Conservation (phyloP, 2,888 invertebrate genomes). For the Cheilosia soror region DNA sequence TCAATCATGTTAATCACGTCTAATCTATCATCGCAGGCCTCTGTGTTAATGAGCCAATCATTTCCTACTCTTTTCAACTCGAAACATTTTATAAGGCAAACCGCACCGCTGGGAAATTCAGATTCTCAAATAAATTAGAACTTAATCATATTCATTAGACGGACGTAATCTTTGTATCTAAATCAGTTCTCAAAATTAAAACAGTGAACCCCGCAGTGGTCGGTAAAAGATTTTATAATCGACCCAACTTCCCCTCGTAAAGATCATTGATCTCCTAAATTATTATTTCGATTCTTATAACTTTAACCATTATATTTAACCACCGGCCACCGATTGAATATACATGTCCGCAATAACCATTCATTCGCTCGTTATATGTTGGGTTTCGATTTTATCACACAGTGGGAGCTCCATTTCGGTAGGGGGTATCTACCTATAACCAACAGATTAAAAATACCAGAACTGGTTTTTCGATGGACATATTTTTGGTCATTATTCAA, state of each 20-base stretch:
- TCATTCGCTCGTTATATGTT: conserved; percentile 55
- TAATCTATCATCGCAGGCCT: conserved; percentile 5
- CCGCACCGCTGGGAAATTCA: conserved; percentile 3
- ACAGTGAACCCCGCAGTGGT: conserved; percentile 12
- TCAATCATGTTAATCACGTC: not conserved
- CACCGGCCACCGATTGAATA: conserved; percentile 18
- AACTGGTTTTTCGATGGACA: not conserved
- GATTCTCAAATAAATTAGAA: conserved; percentile 37
- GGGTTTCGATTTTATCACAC: conserved; percentile 49
- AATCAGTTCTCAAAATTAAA: conserved; percentile 17
- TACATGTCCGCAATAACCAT: conserved; percentile 37
- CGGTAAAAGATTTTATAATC: not conserved
- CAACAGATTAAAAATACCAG: not conserved
- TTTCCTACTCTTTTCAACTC: not conserved
- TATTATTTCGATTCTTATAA: conserved; percentile 15
- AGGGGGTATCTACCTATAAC: not conserved
- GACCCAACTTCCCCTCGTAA: conserved; percentile 21
- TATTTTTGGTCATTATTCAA: conserved; percentile 28
- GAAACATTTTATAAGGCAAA: not conserved
- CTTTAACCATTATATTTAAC: conserved; percentile 22
- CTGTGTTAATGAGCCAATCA: conserved; percentile 7
- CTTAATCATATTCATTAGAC: conserved; percentile 38
- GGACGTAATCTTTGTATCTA: conserved; percentile 16
- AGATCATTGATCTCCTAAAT: conserved; percentile 44
- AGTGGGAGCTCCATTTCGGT: not conserved